Conservation (phyloP, 2,797 vertebrate species). For the Otolemur crassicaudatus region DNA sequence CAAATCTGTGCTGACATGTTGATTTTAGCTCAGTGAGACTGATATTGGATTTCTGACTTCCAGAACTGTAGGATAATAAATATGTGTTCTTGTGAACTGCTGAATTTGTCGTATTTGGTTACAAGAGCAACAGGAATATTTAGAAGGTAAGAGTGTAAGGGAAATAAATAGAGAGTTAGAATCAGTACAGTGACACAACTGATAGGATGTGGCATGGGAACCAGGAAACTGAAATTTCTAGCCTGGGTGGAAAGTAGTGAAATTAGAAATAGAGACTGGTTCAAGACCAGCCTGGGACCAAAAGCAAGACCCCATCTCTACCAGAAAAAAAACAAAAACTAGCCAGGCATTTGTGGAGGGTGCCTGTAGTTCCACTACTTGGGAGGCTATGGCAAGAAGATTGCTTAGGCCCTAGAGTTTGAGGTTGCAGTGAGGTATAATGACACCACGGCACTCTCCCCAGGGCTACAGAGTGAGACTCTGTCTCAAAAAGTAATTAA, state of each 20-base stretch:
- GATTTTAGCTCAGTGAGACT: neutral
- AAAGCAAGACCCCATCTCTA: too few relatives aligned
- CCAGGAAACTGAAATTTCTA: slow-evolving; percentile 37
- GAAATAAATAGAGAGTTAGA: slow-evolving; percentile 14
- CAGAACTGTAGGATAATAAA: slow-evolving; percentile 6
- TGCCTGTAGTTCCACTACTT: too few relatives aligned
- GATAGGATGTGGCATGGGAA: neutral
- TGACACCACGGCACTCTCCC: too few relatives aligned
- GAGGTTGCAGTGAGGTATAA: too few relatives aligned
- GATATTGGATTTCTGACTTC: neutral
- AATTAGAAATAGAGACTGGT: slow-evolving; percentile 38
- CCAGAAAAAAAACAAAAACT: too few relatives aligned
- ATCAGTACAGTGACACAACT: neutral
- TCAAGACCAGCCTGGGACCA: too few relatives aligned
- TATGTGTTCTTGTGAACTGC: neutral
- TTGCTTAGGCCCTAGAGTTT: too few relatives aligned
- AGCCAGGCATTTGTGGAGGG: too few relatives aligned
- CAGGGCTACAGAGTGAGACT: too few relatives aligned
- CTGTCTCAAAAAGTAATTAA: too few relatives aligned
- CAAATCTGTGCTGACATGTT: neutral
- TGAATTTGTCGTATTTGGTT: neutral
- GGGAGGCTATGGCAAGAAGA: too few relatives aligned
- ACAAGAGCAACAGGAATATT: neutral
- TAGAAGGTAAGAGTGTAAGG: neutral
- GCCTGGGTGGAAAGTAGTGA: neutral